phyloP scores from a whole-genome alignment of 2,797 vertebrate species.

The Dryobates pubescens region DNA sequence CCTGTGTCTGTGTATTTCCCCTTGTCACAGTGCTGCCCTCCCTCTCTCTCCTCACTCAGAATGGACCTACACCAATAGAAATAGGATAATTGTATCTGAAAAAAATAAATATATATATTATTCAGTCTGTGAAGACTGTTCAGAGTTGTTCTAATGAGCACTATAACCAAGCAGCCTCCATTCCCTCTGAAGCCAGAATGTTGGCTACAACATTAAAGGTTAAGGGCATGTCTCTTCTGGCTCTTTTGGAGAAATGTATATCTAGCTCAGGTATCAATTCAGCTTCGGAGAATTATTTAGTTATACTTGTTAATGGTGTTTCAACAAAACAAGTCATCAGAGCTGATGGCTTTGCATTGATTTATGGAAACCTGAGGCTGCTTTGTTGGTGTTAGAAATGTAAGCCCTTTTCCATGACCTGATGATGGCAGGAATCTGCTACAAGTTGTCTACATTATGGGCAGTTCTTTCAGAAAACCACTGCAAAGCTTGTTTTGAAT shows the following conservation, averaged over 20 bases:
- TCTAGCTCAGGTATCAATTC: slow-evolving; percentile 12
- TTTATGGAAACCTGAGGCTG: slow-evolving; percentile 6
- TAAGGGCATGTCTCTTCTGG: slow-evolving; percentile 8
- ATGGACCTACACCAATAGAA: not conserved
- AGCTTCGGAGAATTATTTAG: not conserved
- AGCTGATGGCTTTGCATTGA: not conserved
- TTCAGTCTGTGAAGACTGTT: not conserved
- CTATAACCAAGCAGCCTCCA: not conserved
- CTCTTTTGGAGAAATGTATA: slow-evolving; percentile 9
- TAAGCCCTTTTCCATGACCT: not conserved
- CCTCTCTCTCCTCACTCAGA: not conserved
- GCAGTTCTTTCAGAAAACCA: not conserved
- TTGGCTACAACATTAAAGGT: not conserved
- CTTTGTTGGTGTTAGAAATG: not conserved
- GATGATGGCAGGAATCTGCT: not conserved
- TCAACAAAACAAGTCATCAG: slow-evolving; percentile 2
- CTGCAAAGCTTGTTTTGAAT: not conserved
- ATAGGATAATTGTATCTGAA: not conserved
- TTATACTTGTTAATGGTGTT: slow-evolving; percentile 13
- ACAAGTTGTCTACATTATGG: not conserved
- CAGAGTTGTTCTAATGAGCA: not conserved
- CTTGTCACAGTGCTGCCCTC: not conserved
- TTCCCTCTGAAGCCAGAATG: not conserved
- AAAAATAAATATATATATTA: not conserved
- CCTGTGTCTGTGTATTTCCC: not conserved